phyloP scores from a whole-genome alignment of 2,888 invertebrate species.

The Trissonchulus latispiculum region DNA sequence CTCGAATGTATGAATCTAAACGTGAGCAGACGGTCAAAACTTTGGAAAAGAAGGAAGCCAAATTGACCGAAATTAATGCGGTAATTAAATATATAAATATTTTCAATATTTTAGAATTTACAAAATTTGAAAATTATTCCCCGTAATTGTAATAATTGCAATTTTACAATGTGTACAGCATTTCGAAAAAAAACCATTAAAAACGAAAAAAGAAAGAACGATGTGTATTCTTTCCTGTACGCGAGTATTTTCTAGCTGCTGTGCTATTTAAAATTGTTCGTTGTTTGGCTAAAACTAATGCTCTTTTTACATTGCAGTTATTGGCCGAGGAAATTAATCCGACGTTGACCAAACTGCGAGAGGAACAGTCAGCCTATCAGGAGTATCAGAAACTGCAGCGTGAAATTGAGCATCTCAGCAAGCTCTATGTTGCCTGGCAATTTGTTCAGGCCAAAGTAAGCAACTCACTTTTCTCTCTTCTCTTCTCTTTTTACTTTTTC shows the following conservation, averaged over 20 bases:
- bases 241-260: neutral
- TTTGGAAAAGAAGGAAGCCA: slow-evolving; percentile 82
- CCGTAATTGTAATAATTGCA: too few relatives aligned
- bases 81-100: too few relatives aligned
- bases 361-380: slow-evolving; percentile 69
- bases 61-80: slow-evolving; percentile 70
- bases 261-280: neutral
- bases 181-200: too few relatives aligned
- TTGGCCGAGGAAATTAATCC: slow-evolving; percentile 76
- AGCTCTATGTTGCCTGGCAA: slow-evolving; percentile 63
- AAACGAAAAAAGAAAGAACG: neutral
- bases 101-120: too few relatives aligned
- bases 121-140: too few relatives aligned
- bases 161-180: too few relatives aligned
- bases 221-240: slow-evolving; percentile 21
- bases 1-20: slow-evolving; percentile 89
- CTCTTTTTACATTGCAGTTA: slow-evolving; percentile 44
- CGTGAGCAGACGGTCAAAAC: slow-evolving; percentile 71
- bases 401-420: slow-evolving; percentile 68
- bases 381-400: slow-evolving; percentile 74
- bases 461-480: too few relatives aligned
- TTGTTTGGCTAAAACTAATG: neutral
- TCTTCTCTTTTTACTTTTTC: too few relatives aligned
- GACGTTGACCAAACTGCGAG: slow-evolving; percentile 68
- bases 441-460: slow-evolving; percentile 54